phyloP scores from a whole-genome alignment of 92 coral and sea anemone genomes.

The Palythoa heliodiscus region DNA sequence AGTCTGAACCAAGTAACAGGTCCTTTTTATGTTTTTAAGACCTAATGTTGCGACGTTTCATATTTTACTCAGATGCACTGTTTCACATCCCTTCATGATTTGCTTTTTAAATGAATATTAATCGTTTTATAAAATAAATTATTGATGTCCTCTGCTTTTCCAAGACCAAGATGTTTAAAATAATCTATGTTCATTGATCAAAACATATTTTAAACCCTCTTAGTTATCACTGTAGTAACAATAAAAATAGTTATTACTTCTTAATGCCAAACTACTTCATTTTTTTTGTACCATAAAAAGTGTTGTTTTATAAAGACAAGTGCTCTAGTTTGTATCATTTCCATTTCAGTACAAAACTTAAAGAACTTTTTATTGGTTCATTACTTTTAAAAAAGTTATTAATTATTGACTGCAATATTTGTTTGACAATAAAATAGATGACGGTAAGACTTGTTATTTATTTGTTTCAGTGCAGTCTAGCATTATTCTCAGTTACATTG shows the following conservation, averaged over 20 bases:
- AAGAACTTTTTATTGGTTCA: neutral
- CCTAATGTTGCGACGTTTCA: neutral
- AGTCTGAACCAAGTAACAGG: neutral
- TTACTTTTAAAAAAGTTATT: neutral
- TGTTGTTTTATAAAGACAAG: no score
- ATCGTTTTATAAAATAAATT: conserved; percentile 13
- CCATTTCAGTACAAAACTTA: neutral
- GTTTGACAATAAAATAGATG: no score
- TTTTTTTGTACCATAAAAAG: neutral
- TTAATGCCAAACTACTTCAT: neutral
- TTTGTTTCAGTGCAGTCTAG: no score
- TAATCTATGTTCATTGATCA: neutral
- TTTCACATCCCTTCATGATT: neutral
- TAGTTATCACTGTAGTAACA: conserved; percentile 23
- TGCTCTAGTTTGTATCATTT: neutral
- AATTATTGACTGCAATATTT: no score
- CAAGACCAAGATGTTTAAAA: neutral
- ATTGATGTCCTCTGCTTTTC: conserved; percentile 27
- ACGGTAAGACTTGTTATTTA: no score
- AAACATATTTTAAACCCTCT: neutral
- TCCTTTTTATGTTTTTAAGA: neutral
- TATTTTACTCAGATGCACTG: neutral
- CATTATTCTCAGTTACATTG: no score
- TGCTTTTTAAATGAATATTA: neutral
- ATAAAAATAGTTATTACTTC: no score